phyloP scores from a whole-genome alignment of 2,797 vertebrate species.

The Danionella dracula region DNA sequence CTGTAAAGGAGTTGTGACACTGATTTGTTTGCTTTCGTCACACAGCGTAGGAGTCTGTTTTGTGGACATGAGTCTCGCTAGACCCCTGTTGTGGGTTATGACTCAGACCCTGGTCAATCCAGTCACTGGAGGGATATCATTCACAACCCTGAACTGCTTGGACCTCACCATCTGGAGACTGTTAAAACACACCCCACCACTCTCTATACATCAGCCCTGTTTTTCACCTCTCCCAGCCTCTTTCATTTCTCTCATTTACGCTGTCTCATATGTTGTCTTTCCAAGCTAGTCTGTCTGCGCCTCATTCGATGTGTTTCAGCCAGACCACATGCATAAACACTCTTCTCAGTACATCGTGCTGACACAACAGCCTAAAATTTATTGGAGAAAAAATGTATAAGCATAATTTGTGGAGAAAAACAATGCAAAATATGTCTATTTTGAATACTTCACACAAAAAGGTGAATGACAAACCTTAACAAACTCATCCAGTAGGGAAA shows the following conservation, averaged over 20 bases:
- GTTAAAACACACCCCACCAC: constrained; percentile 57
- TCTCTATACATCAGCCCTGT: not conserved
- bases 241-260: constrained; percentile 1
- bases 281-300: constrained; percentile 28
- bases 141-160: constrained; percentile 21
- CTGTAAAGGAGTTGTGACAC: not conserved
- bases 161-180: constrained; percentile 71
- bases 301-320: constrained; percentile 43
- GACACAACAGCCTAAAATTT: too few relatives aligned
- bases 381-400: too few relatives aligned
- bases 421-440: too few relatives aligned
- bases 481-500: too few relatives aligned
- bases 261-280: constrained; percentile 6
- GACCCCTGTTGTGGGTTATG: constrained; percentile 59
- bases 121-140: constrained; percentile 47
- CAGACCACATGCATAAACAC: constrained; percentile 43
- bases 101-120: constrained; percentile 54
- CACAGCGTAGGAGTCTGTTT: not conserved
- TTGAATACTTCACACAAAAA: too few relatives aligned
- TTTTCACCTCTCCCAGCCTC: constrained; percentile 40
- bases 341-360: constrained; percentile 15
- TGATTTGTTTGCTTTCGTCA: not conserved
- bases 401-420: too few relatives aligned
- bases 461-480: too few relatives aligned
- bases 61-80: not conserved